phyloP scores from a whole-genome alignment of 2,113 vertebrate genomes.

The Heterotilapia buettikoferi region DNA sequence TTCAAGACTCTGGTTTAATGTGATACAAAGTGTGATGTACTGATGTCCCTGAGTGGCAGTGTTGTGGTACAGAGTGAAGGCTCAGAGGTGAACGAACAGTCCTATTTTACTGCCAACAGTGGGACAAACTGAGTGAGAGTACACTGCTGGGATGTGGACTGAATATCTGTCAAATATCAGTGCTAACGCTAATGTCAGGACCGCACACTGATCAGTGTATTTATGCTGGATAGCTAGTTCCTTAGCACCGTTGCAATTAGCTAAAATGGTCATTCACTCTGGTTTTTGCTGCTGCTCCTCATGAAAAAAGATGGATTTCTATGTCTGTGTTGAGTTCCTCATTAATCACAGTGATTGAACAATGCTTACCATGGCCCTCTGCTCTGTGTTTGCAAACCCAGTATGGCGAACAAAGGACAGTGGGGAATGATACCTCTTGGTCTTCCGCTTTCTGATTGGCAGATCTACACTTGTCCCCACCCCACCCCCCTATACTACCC shows the following conservation, averaged over 20 bases:
- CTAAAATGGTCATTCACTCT: not conserved
- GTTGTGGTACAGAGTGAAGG: not conserved
- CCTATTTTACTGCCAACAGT: not conserved
- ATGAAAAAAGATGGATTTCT: not conserved
- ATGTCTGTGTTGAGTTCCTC: no score
- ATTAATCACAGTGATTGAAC: no score
- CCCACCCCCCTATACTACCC: no score
- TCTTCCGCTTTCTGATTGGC: no score
- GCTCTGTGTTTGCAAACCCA: no score
- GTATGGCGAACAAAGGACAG: no score
- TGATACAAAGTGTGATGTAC: not conserved
- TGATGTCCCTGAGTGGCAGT: not conserved
- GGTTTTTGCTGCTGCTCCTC: not conserved
- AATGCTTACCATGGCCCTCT: no score
- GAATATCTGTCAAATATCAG: not conserved
- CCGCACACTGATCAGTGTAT: rapidly evolving
- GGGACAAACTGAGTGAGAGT: not conserved
- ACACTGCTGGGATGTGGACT: not conserved
- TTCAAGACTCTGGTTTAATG: not conserved
- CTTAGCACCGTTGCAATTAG: not conserved
- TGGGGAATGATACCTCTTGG: no score
- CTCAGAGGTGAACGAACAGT: not conserved
- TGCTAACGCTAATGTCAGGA: not conserved
- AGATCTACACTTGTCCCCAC: no score
- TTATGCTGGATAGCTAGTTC: not conserved